phyloP scores from a whole-genome alignment of 2,797 vertebrate species.

The Anas capensis region DNA sequence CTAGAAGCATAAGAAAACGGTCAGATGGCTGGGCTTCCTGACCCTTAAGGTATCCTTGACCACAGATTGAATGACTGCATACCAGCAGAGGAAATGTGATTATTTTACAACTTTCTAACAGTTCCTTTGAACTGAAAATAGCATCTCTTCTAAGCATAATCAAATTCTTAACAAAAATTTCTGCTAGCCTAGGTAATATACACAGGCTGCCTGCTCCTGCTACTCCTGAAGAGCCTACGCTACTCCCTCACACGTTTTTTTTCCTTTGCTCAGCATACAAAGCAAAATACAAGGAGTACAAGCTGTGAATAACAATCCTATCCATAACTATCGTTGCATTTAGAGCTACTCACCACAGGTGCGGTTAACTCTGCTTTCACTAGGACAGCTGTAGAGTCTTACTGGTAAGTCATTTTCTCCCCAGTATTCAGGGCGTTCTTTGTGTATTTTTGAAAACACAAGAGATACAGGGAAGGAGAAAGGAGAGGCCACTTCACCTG shows the following conservation, averaged over 20 bases:
- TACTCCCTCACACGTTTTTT: background rate
- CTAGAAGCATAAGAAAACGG: background rate
- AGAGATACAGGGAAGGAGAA: background rate
- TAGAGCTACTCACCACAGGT: background rate
- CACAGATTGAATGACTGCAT: background rate
- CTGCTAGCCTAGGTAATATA: background rate
- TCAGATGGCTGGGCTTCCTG: background rate
- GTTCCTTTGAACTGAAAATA: background rate
- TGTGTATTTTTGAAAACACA: background rate
- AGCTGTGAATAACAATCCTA: background rate
- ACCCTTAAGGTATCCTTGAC: background rate
- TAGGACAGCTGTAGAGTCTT: background rate
- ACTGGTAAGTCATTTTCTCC: background rate
- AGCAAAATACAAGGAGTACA: background rate
- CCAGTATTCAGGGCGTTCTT: background rate
- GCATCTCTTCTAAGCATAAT: background rate
- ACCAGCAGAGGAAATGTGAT: background rate
- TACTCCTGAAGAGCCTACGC: background rate
- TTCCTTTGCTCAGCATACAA: background rate
- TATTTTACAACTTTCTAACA: background rate
- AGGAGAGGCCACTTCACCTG: background rate
- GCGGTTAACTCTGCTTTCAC: background rate
- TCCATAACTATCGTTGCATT: background rate
- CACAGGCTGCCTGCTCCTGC: background rate
- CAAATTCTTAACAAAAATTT: background rate